Percentiles rank a stretch among this genome's conserved stretches.
phyloP scores from a whole-genome alignment of 1,140 invertebrate genomes.

The Oncopeltus fasciatus region DNA sequence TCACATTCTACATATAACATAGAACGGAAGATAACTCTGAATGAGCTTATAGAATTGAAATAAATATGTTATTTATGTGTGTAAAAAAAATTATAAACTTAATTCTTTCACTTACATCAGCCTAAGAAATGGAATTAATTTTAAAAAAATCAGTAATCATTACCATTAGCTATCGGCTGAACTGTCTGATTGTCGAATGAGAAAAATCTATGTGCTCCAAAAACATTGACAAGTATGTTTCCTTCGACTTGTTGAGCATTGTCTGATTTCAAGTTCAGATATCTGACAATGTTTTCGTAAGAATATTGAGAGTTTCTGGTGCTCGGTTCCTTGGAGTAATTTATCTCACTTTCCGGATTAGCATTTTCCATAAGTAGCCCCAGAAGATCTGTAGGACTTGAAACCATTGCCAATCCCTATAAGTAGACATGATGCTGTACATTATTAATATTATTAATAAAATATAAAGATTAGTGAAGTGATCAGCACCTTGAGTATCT shows the following conservation, averaged over 20 bases:
- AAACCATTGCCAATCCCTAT: neutral
- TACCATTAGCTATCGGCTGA: slow-evolving; percentile 23
- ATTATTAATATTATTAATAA: too few species aligned
- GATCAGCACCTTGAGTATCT: too few species aligned
- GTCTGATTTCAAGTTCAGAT: slow-evolving; percentile 37
- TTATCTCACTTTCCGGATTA: too few species aligned
- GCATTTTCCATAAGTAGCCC: neutral
- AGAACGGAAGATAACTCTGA: neutral
- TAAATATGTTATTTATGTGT: slow-evolving; percentile 23
- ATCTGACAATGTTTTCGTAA: slow-evolving; percentile 35
- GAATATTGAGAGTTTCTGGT: slow-evolving; percentile 28
- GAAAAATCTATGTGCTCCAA: slow-evolving; percentile 32
- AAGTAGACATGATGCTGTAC: neutral
- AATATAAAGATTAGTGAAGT: slow-evolving; percentile 25
- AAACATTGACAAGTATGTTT: slow-evolving; percentile 31
- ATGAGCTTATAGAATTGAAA: neutral
- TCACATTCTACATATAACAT: too few species aligned
- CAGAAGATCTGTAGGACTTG: neutral
- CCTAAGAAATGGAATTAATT: too few species aligned
- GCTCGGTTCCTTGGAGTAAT: too few species aligned
- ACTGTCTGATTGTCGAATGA: slow-evolving; percentile 40
- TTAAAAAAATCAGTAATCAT: too few species aligned
- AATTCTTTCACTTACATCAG: too few species aligned
- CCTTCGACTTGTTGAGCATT: slow-evolving; percentile 38
- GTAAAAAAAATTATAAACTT: slow-evolving; percentile 24